phyloP scores from a whole-genome alignment of 2,113 vertebrate species.

The Ancistrus triradiatus region DNA sequence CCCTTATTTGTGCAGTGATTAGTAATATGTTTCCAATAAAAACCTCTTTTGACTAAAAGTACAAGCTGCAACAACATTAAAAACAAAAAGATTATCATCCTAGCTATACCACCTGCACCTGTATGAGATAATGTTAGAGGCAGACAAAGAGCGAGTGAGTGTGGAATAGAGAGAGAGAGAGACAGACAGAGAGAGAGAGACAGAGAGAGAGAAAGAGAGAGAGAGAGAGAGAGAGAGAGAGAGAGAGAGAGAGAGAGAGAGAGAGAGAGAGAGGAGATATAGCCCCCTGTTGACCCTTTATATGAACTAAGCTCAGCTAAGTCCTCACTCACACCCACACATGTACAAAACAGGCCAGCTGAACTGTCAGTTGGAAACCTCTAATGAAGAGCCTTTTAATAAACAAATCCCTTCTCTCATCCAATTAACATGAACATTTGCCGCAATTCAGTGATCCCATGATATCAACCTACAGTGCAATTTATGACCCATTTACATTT shows the following conservation, averaged over 20 bases:
- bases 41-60: too few species aligned
- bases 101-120: too few species aligned
- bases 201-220: too few species aligned
- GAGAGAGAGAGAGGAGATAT: slow-evolving; percentile 9
- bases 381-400: slow-evolving; percentile 70
- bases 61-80: too few species aligned
- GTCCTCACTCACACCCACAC: slow-evolving; percentile 52
- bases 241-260: slow-evolving; percentile 20
- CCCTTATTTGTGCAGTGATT: too few species aligned
- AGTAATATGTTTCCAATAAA: too few species aligned
- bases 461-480: slow-evolving; percentile 49
- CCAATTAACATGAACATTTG: slow-evolving; percentile 58
- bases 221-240: too few species aligned
- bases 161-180: too few species aligned
- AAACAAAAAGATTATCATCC: too few species aligned
- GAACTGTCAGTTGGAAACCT: slow-evolving; percentile 50
- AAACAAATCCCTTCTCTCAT: slow-evolving; percentile 56
- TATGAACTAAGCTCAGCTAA: slow-evolving; percentile 54
- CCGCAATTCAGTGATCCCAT: slow-evolving; percentile 58
- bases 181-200: too few species aligned
- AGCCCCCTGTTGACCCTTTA: background rate
- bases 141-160: too few species aligned
- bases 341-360: slow-evolving; percentile 45
- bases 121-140: too few species aligned
- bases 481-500: slow-evolving; percentile 2